Evolutionary conservation across 2,797 vertebrate species (phyloP).

Genomic region (Gallinago nigripennis): DNA sequence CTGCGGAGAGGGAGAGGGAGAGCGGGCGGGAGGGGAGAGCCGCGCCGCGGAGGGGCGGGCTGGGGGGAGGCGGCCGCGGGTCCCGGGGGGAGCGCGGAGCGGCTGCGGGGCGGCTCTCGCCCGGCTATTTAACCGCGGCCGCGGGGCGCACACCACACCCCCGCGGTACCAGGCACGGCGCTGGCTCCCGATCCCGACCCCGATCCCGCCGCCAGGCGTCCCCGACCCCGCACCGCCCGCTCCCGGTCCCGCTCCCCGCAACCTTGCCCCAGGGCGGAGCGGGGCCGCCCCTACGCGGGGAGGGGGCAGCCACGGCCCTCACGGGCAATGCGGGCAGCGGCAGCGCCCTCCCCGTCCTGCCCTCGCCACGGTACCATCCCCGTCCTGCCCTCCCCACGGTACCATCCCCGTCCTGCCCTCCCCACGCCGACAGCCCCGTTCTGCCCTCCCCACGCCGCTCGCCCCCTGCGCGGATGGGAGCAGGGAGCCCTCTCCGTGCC

Average conservation of each 20-base stretch:
- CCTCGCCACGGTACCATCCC: neutral
- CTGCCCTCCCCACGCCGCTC: neutral
- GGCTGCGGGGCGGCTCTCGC: slow-evolving; percentile 31
- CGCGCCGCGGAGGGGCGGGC: neutral
- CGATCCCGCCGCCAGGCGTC: slow-evolving; percentile 75
- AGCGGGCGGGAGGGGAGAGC: neutral
- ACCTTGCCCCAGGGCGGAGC: neutral
- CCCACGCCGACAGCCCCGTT: no score
- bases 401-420: neutral
- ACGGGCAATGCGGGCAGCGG: neutral
- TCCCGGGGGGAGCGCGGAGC: neutral
- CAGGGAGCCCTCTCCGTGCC: neutral
- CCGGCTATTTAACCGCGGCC: slow-evolving; percentile 81
- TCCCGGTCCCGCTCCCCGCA: neutral
- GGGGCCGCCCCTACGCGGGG: neutral
- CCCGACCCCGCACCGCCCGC: neutral
- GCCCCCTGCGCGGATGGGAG: neutral
- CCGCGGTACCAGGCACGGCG: slow-evolving; percentile 63
- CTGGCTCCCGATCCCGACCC: slow-evolving; percentile 56
- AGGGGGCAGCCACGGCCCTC: neutral
- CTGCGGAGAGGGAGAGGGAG: slow-evolving; percentile 69
- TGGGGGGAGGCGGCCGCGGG: neutral
- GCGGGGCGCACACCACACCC: slow-evolving; percentile 84
- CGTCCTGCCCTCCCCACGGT: neutral
- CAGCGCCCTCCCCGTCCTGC: neutral